Base-by-base conservation (phyloP, 2,797 vertebrate species). In the Lutjanus campechanus region DNA sequence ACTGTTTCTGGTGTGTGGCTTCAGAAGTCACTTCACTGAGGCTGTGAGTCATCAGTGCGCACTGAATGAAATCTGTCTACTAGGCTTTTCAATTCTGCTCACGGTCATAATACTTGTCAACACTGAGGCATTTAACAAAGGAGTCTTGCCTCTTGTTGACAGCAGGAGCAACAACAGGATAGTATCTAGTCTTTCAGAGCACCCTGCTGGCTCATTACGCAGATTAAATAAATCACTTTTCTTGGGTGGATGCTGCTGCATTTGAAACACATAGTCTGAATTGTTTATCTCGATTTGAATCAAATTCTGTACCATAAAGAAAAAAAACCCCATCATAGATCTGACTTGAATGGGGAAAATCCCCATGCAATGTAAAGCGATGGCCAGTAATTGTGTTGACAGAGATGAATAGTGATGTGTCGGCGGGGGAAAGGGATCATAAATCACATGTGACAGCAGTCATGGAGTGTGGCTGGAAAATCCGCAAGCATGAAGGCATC, bases 371-470 rank as follows among this genome's bases (percentile, higher is more conserved):
- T 69, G 56, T 59, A 85, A 82, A 86, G 69, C 36, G 44, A 58
- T 76, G 80, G 63, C 61, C 82, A 80, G 82, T 89, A 85, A 90
- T 88, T 77, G 79, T 69, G 69, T 69, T 87, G 88, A 92, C 91
- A 91, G 83, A 88, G 92, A 93, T 87, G 79, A 88, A 93, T 92
- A 69, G 85, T 89, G 76, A 92, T 85, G 79, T 90, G 85, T 78
- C 61, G 79, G 71, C n/a, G n/a, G 77, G 83, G 60, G 67, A 80
- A 87, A 88, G 77, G 70, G 54, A 70, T 81, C 90, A 93, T 95
- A 95, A 95, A 95, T 95, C 92, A 92, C 69, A 86, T 78, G 87
- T 89, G 93, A 92, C 92, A 92, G 90, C 86, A 70, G 62, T 90
- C 82, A 86, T 75, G 63, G 71, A 82, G 73, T 56, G 16, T 82